phyloP scores from a whole-genome alignment of 2,797 vertebrate genomes.

The Brachyrhaphis roseni region DNA sequence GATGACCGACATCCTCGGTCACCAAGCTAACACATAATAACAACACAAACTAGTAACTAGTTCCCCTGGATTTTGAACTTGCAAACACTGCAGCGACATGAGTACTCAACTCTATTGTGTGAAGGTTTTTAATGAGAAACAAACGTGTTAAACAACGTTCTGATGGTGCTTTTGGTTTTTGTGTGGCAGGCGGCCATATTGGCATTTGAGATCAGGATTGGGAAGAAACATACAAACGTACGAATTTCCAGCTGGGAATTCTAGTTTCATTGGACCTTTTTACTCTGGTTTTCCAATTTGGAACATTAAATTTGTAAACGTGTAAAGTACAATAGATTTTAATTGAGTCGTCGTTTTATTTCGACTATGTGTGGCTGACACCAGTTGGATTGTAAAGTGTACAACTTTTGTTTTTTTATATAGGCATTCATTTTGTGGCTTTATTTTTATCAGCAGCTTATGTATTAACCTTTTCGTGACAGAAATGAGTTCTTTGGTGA shows the following conservation, averaged over 20 bases:
- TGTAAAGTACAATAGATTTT: not conserved
- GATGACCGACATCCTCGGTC: not conserved
- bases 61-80: not conserved
- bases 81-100: not conserved
- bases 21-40: not conserved
- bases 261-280: not conserved
- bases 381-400: not conserved
- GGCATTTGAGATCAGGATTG: not conserved
- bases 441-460: slow-evolving; percentile 28
- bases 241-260: not conserved
- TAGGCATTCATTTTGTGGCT: not conserved
- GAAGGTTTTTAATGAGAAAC: not conserved
- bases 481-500: slow-evolving; percentile 19
- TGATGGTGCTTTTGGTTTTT: not conserved
- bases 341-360: not conserved
- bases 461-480: slow-evolving; percentile 25
- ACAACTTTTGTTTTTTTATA: not conserved
- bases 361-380: accelerated
- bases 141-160: not conserved
- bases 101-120: not conserved
- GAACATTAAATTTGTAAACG: not conserved
- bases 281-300: not conserved
- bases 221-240: not conserved
- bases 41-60: not conserved
- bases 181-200: not conserved